Base-by-base conservation (phyloP, 2,888 invertebrate species). In the Stictocephala bisonia region DNA sequence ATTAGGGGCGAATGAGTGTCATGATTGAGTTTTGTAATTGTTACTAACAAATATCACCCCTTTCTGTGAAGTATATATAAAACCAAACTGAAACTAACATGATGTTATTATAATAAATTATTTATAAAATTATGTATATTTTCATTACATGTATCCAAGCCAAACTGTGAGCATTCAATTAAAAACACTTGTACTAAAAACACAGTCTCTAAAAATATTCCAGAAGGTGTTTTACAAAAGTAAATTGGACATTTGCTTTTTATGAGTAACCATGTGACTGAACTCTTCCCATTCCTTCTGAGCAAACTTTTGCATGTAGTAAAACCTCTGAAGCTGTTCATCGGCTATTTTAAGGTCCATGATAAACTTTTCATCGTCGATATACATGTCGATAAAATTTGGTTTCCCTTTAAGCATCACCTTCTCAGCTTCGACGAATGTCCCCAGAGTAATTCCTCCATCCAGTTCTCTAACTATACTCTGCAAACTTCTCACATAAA, bases 301-400 rank as follows among this genome's bases (percentile, higher is more conserved):
- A 18, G 60, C 60, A 40, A 15, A 60, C 35, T 60, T 60, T 22
- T 60, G 60, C 60, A 60, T 60, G 60, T 60, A 60, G 40, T 60
- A 60, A 35, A 60, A 60, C 15, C 60, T 35, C 13, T 60, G 35
- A 2, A 60, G 60, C 40, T 60, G 60, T 22, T 60, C 60, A 11
- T 60, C 60, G 9, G 18, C 22, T 2, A 60, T 60, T 22, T 29
- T 35, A 1, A 60, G 35, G 22, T 60, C 40, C 2, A 15, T 60
- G 31, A 60, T 60, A n/a, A 29, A 60, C 40, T 35, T 60, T 27
- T 60, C 60, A 35, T 60, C 60, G 15, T 60, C 60, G 40, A 60
- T 35, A 40, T 35, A 31, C 13, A 35, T 60, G 35, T 60, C 60
- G 11, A 60, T 60, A 20, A 60, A 60, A 3, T 60, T 35, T 35